These are phyloP conservation scores for Anser brachyrhynchus DNA, from an alignment of 2,113 vertebrate genomes.

Conservation along the genomic window DNA sequence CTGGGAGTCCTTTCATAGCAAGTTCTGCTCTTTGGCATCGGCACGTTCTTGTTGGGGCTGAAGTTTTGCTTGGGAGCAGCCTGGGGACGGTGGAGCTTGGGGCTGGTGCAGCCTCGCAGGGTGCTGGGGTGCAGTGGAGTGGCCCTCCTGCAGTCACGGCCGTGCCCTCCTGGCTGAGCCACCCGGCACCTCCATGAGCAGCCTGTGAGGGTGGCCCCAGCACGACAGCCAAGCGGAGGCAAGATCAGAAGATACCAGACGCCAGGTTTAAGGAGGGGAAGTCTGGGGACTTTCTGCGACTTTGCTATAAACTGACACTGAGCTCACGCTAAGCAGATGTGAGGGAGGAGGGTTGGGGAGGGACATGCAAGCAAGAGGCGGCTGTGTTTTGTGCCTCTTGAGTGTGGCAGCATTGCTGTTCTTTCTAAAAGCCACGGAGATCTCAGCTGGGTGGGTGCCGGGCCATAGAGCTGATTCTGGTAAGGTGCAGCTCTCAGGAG, in stretches of 20 bases:
- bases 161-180: not conserved
- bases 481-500: not conserved
- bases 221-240: not conserved
- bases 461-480: not conserved
- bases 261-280: not conserved
- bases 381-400: not conserved
- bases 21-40: not conserved
- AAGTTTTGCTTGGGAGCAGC: not conserved
- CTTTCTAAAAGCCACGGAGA: not conserved
- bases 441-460: not conserved
- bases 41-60: rapidly evolving
- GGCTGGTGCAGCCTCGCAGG: not conserved
- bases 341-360: not conserved
- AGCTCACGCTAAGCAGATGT: not conserved
- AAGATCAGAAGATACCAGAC: not conserved
- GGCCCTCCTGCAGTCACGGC: rapidly evolving
- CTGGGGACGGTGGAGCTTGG: not conserved
- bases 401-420: rapidly evolving
- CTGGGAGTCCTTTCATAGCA: not conserved
- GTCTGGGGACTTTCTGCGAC: constrained; percentile 34
- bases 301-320: not conserved
- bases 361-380: not conserved
- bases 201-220: not conserved
- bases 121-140: not conserved
- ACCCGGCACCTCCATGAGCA: rapidly evolving